These are phyloP conservation scores for Astatotilapia flaviijosephi DNA, from an alignment of 2,113 vertebrate species.

Conservation along the genomic window DNA sequence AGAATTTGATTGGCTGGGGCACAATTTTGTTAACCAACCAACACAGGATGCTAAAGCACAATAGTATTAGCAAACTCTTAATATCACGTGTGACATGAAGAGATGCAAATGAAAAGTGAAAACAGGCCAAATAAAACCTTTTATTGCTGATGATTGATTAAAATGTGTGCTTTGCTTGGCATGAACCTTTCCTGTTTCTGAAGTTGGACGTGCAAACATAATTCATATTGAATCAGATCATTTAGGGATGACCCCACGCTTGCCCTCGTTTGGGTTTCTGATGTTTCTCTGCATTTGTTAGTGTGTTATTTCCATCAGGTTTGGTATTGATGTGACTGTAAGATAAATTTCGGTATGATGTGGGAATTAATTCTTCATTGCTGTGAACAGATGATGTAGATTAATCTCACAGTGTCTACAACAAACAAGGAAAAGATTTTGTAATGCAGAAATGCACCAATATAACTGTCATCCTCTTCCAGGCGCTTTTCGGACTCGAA, in stretches of 20 bases:
- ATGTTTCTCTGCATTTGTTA: background rate
- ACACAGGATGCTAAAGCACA: background rate
- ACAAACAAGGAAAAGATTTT: background rate
- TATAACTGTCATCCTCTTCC: background rate
- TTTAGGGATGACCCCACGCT: background rate
- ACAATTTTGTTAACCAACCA: background rate
- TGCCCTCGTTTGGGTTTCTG: rapidly evolving
- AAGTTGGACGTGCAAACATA: background rate
- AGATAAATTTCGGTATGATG: background rate
- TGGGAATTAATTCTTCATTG: background rate
- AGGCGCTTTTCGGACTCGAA: background rate
- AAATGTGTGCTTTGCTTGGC: background rate
- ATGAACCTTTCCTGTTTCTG: background rate
- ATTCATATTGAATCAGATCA: rapidly evolving
- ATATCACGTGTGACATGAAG: background rate
- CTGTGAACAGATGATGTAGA: background rate
- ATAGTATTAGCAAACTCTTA: background rate
- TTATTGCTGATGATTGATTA: background rate
- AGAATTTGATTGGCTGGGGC: background rate
- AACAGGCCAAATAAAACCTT: background rate
- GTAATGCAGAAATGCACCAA: background rate
- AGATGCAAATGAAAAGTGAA: background rate
- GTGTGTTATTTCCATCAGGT: background rate
- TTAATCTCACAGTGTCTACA: background rate
- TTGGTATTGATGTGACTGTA: background rate